Conservation (phyloP, 2,888 invertebrate genomes). For the Baronia brevicornis region DNA sequence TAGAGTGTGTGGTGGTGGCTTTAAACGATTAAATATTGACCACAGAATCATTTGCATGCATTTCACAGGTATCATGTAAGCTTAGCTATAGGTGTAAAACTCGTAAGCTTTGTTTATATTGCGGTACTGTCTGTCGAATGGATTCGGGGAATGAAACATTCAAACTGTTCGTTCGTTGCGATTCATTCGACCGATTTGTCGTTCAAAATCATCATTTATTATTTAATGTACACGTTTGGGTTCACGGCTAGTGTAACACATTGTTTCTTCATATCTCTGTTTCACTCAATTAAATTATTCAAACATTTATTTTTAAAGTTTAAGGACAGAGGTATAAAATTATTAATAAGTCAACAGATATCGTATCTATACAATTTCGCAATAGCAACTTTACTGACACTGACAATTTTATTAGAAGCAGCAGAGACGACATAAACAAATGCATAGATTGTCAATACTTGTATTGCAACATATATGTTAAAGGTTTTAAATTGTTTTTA, state of each 20-base stretch:
- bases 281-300: not conserved
- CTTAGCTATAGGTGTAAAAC: conserved; percentile 56
- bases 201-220: conserved; percentile 32
- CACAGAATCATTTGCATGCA: conserved; percentile 72
- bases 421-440: too few relatives aligned
- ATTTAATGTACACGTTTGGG: conserved; percentile 43
- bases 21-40: conserved; percentile 50
- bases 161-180: conserved; percentile 16
- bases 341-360: too few relatives aligned
- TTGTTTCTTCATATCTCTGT: conserved; percentile 5
- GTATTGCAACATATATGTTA: too few relatives aligned
- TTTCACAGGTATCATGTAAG: conserved; percentile 57
- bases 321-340: conserved; percentile 8
- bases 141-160: conserved; percentile 17
- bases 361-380: too few relatives aligned
- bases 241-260: conserved; percentile 55
- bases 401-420: too few relatives aligned
- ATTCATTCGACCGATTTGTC: conserved; percentile 32
- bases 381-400: too few relatives aligned
- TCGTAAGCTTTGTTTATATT: conserved; percentile 52
- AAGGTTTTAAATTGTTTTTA: too few relatives aligned
- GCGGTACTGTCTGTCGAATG: conserved; percentile 35
- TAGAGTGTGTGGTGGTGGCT: conserved; percentile 76
- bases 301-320: not conserved
- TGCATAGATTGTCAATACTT: too few relatives aligned